phyloP scores from a whole-genome alignment of 1,140 invertebrate genomes.

The Doryteuthis pealeii region DNA sequence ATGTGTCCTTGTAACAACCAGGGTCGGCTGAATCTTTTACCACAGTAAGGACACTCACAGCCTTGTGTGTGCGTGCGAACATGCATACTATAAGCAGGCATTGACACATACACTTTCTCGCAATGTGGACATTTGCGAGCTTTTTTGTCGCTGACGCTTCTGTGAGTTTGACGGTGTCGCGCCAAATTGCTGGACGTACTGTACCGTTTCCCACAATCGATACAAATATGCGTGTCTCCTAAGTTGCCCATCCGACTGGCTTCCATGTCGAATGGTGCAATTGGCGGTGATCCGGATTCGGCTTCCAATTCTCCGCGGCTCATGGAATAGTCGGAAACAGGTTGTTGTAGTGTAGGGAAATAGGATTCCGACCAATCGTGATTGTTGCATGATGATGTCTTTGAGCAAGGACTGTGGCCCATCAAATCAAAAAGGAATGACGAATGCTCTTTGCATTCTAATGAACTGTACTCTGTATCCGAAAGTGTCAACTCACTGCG shows the following conservation, averaged over 20 bases:
- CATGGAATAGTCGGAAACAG: slow-evolving; percentile 18
- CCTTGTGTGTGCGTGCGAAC: slow-evolving; percentile 89
- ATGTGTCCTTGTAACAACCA: slow-evolving; percentile 95
- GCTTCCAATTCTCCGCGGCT: slow-evolving; percentile 11
- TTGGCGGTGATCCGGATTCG: background rate
- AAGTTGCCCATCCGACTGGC: background rate
- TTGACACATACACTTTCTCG: slow-evolving; percentile 91
- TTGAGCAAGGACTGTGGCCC: slow-evolving; percentile 35
- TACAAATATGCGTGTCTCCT: slow-evolving; percentile 43
- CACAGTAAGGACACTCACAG: slow-evolving; percentile 91
- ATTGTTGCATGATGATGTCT: slow-evolving; percentile 18
- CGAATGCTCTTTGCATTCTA: slow-evolving; percentile 32
- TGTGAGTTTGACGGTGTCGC: slow-evolving; percentile 58
- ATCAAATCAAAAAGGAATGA: slow-evolving; percentile 43
- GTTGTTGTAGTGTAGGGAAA: slow-evolving; percentile 11
- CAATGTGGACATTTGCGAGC: slow-evolving; percentile 81
- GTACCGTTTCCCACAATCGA: slow-evolving; percentile 58
- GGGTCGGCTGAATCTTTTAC: slow-evolving; percentile 89
- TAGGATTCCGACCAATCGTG: slow-evolving; percentile 26
- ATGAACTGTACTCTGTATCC: slow-evolving; percentile 36
- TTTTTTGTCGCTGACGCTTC: slow-evolving; percentile 55
- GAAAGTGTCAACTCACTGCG: slow-evolving; percentile 29
- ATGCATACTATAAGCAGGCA: slow-evolving; percentile 98
- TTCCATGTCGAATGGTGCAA: background rate
- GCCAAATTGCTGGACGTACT: slow-evolving; percentile 60